Evolutionary conservation across 2,888 invertebrate species (phyloP).

Genomic region (Rotaria sp.): DNA sequence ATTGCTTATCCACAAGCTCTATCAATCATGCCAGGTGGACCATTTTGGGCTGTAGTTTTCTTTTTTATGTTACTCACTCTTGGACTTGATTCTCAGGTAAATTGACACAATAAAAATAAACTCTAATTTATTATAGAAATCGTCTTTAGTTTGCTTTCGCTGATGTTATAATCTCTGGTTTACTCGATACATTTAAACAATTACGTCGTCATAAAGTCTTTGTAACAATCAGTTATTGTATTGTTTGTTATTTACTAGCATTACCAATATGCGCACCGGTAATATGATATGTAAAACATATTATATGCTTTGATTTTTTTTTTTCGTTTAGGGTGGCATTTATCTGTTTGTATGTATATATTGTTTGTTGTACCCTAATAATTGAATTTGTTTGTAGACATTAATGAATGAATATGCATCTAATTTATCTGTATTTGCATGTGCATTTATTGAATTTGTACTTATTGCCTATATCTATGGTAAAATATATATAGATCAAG

Average conservation of each 20-base stretch:
- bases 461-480: neutral
- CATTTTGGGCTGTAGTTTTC: conserved; percentile 29
- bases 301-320: neutral
- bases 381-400: neutral
- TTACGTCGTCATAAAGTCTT: neutral
- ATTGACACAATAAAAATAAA: too few relatives aligned
- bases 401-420: conserved; percentile 24
- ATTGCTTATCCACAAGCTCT: conserved; percentile 38
- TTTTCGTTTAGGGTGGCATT: neutral
- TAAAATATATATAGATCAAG: neutral
- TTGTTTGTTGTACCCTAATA: too few relatives aligned
- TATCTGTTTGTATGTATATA: neutral
- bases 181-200: neutral
- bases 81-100: conserved; percentile 31
- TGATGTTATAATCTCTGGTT: neutral
- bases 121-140: too few relatives aligned
- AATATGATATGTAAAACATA: neutral
- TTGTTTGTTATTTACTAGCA: neutral
- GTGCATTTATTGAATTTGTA: neutral
- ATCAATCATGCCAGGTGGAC: neutral
- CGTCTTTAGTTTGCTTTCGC: neutral
- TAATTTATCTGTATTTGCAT: neutral
- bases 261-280: conserved; percentile 14
- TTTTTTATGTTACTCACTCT: conserved; percentile 36
- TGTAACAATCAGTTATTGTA: neutral